A percentile compares a stretch with the other conserved stretches of the same genome.
Conservation (phyloP, 2,888 invertebrate species). For the Hecatera dysodea region DNA sequence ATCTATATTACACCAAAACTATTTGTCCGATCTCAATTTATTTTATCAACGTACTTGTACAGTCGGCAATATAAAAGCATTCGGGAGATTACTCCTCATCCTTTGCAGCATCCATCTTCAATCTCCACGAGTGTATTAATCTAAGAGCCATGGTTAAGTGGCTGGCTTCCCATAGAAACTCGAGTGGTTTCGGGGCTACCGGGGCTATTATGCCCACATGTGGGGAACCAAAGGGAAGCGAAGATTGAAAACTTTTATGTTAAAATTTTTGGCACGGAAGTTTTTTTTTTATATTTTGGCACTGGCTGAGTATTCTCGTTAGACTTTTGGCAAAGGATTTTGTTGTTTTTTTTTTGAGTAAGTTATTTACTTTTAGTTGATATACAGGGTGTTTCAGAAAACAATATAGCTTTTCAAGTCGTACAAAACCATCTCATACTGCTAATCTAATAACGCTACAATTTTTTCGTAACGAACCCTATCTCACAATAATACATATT, state of each 20-base stretch:
- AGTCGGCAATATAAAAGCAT: constrained; percentile 45
- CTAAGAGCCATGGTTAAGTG: constrained; percentile 59
- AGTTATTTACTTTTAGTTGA: rapidly evolving
- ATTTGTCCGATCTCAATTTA: constrained; percentile 6
- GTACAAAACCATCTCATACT: background rate
- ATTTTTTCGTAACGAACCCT: constrained; percentile 32
- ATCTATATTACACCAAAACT: constrained; percentile 5
- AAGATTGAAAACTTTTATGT: constrained; percentile 19
- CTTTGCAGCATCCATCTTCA: constrained; percentile 55
- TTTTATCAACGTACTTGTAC: constrained; percentile 33
- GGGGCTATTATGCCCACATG: constrained; percentile 53
- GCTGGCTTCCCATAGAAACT: constrained; percentile 63
- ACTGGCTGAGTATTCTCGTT: background rate
- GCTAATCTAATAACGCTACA: constrained; percentile 12
- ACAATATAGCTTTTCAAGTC: background rate
- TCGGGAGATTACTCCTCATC: constrained; percentile 44
- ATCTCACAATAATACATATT: constrained; percentile 54
- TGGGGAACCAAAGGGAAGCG: constrained; percentile 37
- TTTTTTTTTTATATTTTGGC: constrained; percentile 17
- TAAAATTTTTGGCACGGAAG: constrained; percentile 1
- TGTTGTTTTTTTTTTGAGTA: background rate
- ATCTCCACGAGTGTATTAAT: constrained; percentile 66
- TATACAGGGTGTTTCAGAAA: background rate
- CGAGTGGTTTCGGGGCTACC: constrained; percentile 56
- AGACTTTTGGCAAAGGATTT: constrained; percentile 11